phyloP scores from a whole-genome alignment of 2,113 vertebrate species.

The Rhynchopsitta pachyrhyncha region DNA sequence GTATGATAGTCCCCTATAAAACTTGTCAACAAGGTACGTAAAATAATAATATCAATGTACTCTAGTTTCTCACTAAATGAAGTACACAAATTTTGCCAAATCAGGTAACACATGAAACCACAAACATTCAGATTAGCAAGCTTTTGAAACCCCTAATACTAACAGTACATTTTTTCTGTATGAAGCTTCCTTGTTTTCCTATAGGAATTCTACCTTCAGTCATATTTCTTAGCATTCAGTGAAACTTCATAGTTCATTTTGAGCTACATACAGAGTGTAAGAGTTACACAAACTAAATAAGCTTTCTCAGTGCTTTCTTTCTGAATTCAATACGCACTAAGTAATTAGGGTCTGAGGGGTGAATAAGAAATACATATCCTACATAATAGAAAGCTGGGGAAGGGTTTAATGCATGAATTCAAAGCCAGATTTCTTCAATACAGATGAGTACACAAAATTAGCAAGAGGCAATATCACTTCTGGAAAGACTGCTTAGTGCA shows the following conservation, averaged over 20 bases:
- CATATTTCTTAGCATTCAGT: neutral
- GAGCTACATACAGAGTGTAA: neutral
- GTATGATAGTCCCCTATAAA: neutral
- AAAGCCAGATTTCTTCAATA: constrained; percentile 54
- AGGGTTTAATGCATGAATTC: constrained; percentile 33
- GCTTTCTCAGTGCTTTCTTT: neutral
- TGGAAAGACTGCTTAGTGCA: constrained; percentile 47
- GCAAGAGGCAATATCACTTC: constrained; percentile 47
- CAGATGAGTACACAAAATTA: constrained; percentile 64
- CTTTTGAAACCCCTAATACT: neutral
- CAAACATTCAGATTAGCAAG: neutral
- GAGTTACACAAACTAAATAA: neutral
- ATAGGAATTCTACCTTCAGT: neutral
- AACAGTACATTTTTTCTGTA: neutral
- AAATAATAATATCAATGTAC: neutral
- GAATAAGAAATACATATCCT: constrained; percentile 5
- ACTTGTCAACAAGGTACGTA: neutral
- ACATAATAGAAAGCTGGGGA: neutral
- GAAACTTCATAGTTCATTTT: neutral
- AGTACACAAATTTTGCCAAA: neutral
- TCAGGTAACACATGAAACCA: neutral
- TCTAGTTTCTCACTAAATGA: neutral
- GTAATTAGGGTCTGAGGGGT: constrained; percentile 33
- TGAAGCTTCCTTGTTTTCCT: neutral
- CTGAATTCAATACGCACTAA: constrained; percentile 38